Conservation (phyloP, 2,797 vertebrate genomes). For the Cetoscarus ocellatus region DNA sequence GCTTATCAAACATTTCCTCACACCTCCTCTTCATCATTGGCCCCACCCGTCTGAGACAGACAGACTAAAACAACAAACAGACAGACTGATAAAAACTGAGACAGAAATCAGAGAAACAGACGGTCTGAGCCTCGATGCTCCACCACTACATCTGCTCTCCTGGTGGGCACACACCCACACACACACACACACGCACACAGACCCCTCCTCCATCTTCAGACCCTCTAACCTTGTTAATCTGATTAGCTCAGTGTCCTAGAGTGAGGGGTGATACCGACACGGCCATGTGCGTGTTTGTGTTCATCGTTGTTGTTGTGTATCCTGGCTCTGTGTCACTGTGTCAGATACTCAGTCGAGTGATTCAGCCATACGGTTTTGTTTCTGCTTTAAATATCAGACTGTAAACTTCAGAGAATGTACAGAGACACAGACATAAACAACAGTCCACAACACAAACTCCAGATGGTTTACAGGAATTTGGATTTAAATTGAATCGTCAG, state of each 20-base stretch:
- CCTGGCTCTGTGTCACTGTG: background rate
- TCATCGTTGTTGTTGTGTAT: constrained; percentile 26
- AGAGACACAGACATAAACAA: background rate
- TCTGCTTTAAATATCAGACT: background rate
- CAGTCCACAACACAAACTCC: background rate
- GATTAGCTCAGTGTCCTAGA: constrained; percentile 66
- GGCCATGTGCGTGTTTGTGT: constrained; percentile 19
- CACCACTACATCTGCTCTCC: constrained; percentile 65
- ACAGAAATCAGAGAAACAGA: constrained; percentile 70
- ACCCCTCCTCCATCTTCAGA: constrained; percentile 58
- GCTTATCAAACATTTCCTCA: background rate
- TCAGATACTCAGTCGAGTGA: background rate
- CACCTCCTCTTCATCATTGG: background rate
- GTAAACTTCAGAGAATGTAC: background rate
- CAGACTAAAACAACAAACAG: constrained; percentile 18
- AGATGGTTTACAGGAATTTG: background rate
- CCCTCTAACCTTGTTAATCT: constrained; percentile 71
- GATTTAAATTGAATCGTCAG: background rate
- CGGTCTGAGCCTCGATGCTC: constrained; percentile 64
- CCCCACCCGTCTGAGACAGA: constrained; percentile 5
- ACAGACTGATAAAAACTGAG: constrained; percentile 35
- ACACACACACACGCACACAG: constrained; percentile 5
- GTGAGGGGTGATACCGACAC: constrained; percentile 47
- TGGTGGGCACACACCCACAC: constrained; percentile 26
- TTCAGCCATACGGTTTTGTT: background rate